Evolutionary conservation across 2,888 invertebrate genomes (phyloP).

Genomic region (Spicauda simplicius): DNA sequence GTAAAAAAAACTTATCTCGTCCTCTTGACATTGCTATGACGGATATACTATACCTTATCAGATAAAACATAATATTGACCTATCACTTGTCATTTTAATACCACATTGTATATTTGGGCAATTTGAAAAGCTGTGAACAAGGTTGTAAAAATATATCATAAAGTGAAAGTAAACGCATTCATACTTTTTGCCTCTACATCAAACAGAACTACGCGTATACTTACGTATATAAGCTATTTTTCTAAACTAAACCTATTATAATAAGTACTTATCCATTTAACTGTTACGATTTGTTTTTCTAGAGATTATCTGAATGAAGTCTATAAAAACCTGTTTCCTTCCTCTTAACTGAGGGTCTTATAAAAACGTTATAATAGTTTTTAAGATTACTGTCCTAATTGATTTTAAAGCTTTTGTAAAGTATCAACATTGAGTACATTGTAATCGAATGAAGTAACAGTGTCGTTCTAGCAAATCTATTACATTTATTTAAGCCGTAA

Average conservation of each 20-base stretch:
- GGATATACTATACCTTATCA: slow-evolving; percentile 30
- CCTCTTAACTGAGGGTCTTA: background rate
- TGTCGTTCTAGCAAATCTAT: background rate
- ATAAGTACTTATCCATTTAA: background rate
- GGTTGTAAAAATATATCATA: background rate
- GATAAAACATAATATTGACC: slow-evolving; percentile 5
- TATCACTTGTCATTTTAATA: background rate
- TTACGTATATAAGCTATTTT: background rate
- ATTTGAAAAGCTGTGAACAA: background rate
- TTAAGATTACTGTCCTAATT: background rate
- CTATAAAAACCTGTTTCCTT: background rate
- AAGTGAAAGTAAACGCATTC: no score
- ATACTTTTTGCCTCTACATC: background rate
- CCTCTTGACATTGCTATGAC: slow-evolving; percentile 35
- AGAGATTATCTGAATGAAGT: background rate
- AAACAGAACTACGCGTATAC: background rate
- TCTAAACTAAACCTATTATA: background rate
- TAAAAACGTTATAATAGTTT: background rate
- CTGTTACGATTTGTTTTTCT: background rate
- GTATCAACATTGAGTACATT: no score
- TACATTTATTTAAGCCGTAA: background rate
- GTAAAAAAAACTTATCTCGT: slow-evolving; percentile 20
- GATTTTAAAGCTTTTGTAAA: background rate
- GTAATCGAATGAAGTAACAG: background rate
- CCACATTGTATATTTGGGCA: background rate